These are phyloP conservation scores for Chionodraco myersi DNA, from an alignment of 2,113 vertebrate species.

Conservation along the genomic window DNA sequence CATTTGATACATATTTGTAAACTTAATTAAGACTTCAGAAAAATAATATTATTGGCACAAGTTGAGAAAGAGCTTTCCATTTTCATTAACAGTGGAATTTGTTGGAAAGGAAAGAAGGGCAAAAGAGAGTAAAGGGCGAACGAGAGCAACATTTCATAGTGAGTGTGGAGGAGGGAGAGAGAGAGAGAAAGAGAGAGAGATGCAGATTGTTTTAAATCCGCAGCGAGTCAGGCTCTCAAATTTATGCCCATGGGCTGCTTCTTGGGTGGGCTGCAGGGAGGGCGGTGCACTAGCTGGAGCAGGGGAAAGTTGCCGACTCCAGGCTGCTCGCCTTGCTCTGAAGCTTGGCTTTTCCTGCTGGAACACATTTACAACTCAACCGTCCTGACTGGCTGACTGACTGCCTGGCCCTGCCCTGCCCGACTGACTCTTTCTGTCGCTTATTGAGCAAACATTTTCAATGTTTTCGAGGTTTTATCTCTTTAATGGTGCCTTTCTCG, in stretches of 20 bases:
- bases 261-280: conserved; percentile 87
- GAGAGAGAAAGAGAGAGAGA: conserved; percentile 71
- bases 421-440: conserved; percentile 42
- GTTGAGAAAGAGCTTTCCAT: conserved; percentile 75
- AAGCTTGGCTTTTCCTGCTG: conserved; percentile 81
- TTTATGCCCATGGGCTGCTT: conserved; percentile 88
- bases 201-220: conserved; percentile 86
- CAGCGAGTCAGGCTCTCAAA: conserved; percentile 87
- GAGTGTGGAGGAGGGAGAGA: conserved; percentile 58
- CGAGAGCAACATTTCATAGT: conserved; percentile 65
- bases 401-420: conserved; percentile 30
- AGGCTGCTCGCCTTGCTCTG: conserved; percentile 79
- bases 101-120: conserved; percentile 63
- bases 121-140: conserved; percentile 62
- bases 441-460: conserved; percentile 45
- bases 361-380: conserved; percentile 82
- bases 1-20: conserved; percentile 59
- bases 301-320: conserved; percentile 82
- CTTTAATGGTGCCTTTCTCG: conserved; percentile 18
- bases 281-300: conserved; percentile 73
- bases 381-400: conserved; percentile 70
- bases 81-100: conserved; percentile 81
- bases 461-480: conserved; percentile 10
- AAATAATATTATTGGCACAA: conserved; percentile 81
- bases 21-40: conserved; percentile 73